Base-by-base conservation (phyloP, 2,797 vertebrate species). In the Urophycis tenuis region DNA sequence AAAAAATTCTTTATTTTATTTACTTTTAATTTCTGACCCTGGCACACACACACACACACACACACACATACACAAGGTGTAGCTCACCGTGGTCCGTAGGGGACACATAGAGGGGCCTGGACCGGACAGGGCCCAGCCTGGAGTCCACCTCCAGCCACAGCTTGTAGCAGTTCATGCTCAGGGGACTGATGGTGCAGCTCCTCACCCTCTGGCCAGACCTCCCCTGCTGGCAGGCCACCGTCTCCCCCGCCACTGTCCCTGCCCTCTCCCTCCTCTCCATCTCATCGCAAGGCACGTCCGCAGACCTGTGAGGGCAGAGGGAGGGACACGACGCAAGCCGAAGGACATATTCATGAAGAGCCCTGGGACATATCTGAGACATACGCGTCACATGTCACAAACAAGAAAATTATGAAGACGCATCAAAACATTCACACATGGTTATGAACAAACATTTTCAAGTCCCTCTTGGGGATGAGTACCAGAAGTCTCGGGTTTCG, bases 91-190 rank as follows among this genome's bases (percentile, higher is more conserved):
- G 88, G 73, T 97, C 94, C 39, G 91, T 88, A 76, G 97, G 95
- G 8, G 92, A 84, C 2, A 98, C 78, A 84, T 95, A 97, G 2
- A 88, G 60, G 2, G 96, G 94, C 76, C 91, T 90, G 72, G 96
- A 97, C n/a, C 88, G 85, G 75, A 98, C 86, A 0, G 89, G 92
- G 35, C 94, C 94, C 33, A 92, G 83, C 0, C 70, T 79, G 19
- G 95, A 93, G 5, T 89, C 81, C 30, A 95, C 86, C 74, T 95
- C 95, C 75, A 99, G 82, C 97, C 97, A 98, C 88, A 99, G 92
- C 81, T 94, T 94, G 45, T 98, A 96, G 83, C 96, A 97, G 79
- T 92, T 95, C 73, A 95, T 91, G 84, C 94, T 94, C 82, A 99
- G 88, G 0, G 93, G 93, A 45, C 90, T 87, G 84, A 97, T 94